Evolutionary conservation across 2,797 vertebrate species (phyloP).

Genomic region (Rhyacichthys aspro): DNA sequence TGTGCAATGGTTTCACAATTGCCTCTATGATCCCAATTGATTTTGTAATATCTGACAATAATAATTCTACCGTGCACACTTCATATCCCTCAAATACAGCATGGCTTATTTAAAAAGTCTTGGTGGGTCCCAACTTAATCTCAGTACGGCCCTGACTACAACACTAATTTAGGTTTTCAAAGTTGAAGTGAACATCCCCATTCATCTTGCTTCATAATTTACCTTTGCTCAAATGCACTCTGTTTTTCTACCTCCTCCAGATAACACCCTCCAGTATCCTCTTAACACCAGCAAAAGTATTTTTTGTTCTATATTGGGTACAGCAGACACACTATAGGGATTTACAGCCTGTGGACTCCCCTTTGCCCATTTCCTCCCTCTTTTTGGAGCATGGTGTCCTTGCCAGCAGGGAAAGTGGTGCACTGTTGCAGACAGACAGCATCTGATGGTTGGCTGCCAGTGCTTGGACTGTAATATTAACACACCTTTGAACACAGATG

Average conservation of each 20-base stretch:
- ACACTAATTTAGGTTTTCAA: too few relatives aligned
- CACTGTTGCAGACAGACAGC: slow-evolving; percentile 71
- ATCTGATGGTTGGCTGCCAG: slow-evolving; percentile 53
- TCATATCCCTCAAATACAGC: too few relatives aligned
- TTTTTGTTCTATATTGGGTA: slow-evolving; percentile 25
- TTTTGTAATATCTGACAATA: not conserved
- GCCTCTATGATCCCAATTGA: not conserved
- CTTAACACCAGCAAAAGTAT: slow-evolving; percentile 8
- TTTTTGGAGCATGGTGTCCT: slow-evolving; percentile 54
- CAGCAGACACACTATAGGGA: slow-evolving; percentile 34
- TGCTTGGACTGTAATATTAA: slow-evolving; percentile 17
- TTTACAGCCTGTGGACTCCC: slow-evolving; percentile 46
- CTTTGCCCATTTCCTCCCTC: slow-evolving; percentile 38
- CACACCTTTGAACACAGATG: slow-evolving; percentile 28
- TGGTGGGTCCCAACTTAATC: too few relatives aligned
- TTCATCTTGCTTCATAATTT: slow-evolving; percentile 27
- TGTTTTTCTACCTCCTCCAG: slow-evolving; percentile 4
- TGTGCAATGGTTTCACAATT: not conserved
- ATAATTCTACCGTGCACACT: too few relatives aligned
- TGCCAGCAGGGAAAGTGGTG: slow-evolving; percentile 70
- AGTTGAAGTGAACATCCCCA: too few relatives aligned
- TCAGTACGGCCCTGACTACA: too few relatives aligned
- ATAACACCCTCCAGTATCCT: not conserved
- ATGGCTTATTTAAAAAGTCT: too few relatives aligned
- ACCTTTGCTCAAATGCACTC: too few relatives aligned